phyloP scores from a whole-genome alignment of 1,140 invertebrate species.

The Chlorops oryzae region DNA sequence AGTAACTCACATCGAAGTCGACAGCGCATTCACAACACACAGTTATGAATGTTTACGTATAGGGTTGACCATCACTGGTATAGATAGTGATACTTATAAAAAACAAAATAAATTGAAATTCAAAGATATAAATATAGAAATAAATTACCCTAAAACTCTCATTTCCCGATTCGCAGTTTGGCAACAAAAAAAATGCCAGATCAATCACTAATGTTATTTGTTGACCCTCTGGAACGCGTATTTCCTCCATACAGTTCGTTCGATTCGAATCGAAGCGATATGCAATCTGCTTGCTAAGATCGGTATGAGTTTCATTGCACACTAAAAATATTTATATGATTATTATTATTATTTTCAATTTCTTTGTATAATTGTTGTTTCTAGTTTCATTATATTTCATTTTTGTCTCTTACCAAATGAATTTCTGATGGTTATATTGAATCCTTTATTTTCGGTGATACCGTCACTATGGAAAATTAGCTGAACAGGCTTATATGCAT shows the following conservation, averaged over 20 bases:
- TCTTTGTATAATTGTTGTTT: not conserved
- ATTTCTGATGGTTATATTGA: not conserved
- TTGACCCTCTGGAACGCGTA: conserved; percentile 3
- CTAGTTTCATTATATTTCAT: not conserved
- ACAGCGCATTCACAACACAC: too few species aligned
- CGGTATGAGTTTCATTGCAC: conserved; percentile 10
- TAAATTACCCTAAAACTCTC: too few species aligned
- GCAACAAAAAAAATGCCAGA: too few species aligned
- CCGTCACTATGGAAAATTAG: conserved; percentile 28
- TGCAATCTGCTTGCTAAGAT: conserved; percentile 1
- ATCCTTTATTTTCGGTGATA: conserved; percentile 9
- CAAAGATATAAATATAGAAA: too few species aligned
- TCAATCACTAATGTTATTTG: not conserved
- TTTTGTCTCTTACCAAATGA: conserved; percentile 1
- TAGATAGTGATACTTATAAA: too few species aligned
- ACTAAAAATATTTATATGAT: not conserved
- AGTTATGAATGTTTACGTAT: too few species aligned
- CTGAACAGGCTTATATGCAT: conserved; percentile 8
- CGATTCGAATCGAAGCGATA: not conserved
- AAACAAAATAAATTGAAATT: not conserved
- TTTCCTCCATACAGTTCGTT: not conserved
- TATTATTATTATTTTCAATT: not conserved
- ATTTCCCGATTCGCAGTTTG: too few species aligned
- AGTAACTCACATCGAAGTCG: too few species aligned
- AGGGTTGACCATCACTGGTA: too few species aligned